Percentiles rank a stretch among this genome's conserved stretches.
Evolutionary conservation across 2,888 invertebrate species (phyloP).

Genomic region (Rhingia campestris): DNA sequence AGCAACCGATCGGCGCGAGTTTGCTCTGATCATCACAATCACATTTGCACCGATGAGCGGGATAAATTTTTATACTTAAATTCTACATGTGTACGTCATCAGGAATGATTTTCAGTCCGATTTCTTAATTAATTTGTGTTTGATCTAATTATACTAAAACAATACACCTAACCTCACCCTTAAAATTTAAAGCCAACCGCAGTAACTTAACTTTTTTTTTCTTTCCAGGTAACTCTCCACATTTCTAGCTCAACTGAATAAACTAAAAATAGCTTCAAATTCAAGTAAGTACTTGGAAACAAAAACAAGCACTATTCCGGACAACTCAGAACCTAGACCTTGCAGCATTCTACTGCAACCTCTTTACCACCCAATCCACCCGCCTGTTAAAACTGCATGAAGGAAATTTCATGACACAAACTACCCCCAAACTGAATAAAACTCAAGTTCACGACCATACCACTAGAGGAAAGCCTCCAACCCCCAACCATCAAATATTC

Average conservation of each 20-base stretch:
- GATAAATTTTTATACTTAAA: too few relatives aligned
- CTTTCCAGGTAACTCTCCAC: constrained; percentile 42
- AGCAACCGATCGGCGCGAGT: too few relatives aligned
- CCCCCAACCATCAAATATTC: constrained; percentile 37
- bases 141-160: background rate
- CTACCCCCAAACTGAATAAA: constrained; percentile 13
- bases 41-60: too few relatives aligned
- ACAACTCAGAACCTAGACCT: background rate
- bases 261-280: background rate
- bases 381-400: constrained; percentile 21
- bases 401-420: background rate
- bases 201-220: constrained; percentile 1
- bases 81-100: too few relatives aligned
- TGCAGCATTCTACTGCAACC: background rate
- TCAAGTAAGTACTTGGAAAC: constrained; percentile 32
- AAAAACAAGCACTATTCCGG: background rate
- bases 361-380: background rate
- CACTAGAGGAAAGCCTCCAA: constrained; percentile 1
- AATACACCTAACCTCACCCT: background rate
- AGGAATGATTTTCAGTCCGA: too few relatives aligned
- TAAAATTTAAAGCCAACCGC: background rate
- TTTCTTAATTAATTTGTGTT: too few relatives aligned
- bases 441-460: constrained; percentile 62
- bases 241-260: constrained; percentile 1
- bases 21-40: too few relatives aligned